Evolutionary conservation across 1,140 invertebrate species (phyloP), one percentile per base, ranked within the genome.

Genomic region (Trialeurodes vaporariorum): DNA sequence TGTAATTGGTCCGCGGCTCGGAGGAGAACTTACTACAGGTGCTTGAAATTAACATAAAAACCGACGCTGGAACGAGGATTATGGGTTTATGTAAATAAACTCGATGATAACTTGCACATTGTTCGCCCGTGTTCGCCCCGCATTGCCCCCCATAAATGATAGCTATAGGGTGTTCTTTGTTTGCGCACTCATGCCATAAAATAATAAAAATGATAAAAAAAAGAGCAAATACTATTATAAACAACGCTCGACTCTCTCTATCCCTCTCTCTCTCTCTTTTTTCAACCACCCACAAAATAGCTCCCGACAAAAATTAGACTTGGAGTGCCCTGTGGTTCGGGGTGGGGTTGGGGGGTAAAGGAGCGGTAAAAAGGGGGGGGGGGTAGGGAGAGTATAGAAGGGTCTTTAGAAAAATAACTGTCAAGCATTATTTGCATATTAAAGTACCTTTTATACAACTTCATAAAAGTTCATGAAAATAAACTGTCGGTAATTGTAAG

Each of bases 81-180:
- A 49, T 49, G 34, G 34, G 34, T 49, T 49, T 49, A 49, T 49
- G 34, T 49, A 49, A 49, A 49, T 49, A 49, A 49, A 49, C 34
- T 49, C 17, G 34, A 49, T 49, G 17, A 49, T 49, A 49, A 49
- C 34, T 49, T 49, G 34, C 34, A 49, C 34, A 49, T 49, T 49
- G 34, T 49, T 9, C 34, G 34, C 34, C n/a, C n/a, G n/a, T 49
- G 5, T 49, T 5, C 34, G 34, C 17, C 34, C 34, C 34, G 34
- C 17, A 49, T 49, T 49, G 34, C 34, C 34, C 34, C 17, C 34
- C 34, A 49, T 49, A 49, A 49, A 49, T 49, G 34, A 49, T 49
- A 49, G 34, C 34, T 5, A 49, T 49, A 17, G 34, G 34, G 34
- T 49, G 34, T 49, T 49, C 34, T n/a, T n/a, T 49, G 34, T 49